Conservation (phyloP, 2,888 invertebrate genomes). For the Agrilus mali region DNA sequence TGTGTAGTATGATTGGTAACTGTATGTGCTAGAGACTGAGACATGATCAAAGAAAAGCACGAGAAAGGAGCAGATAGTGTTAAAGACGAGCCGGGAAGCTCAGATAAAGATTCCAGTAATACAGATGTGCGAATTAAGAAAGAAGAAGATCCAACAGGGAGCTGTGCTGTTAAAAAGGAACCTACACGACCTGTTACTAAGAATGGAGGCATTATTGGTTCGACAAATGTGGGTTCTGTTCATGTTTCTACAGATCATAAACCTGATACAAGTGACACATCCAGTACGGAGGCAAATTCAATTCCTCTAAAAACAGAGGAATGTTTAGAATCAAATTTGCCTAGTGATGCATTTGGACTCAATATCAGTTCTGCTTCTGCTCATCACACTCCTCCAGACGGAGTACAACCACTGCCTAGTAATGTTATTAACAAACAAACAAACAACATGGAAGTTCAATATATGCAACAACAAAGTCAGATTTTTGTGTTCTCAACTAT, state of each 20-base stretch:
- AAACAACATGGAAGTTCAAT: conserved; percentile 72
- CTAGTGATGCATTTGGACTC: conserved; percentile 25
- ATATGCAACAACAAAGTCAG: conserved; percentile 93
- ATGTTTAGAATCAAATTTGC: conserved; percentile 28
- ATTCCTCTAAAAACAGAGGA: conserved; percentile 31
- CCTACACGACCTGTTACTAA: conserved; percentile 29
- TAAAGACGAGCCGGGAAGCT: conserved; percentile 34
- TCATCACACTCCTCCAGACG: conserved; percentile 40
- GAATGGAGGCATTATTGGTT: conserved; percentile 34
- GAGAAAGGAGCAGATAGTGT: conserved; percentile 34
- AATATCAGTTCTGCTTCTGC: conserved; percentile 23
- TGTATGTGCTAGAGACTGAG: conserved; percentile 26
- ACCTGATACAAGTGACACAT: conserved; percentile 23
- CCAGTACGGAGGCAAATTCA: conserved; percentile 15
- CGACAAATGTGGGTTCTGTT: conserved; percentile 33
- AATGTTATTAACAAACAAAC: conserved; percentile 70
- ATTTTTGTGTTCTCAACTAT: conserved; percentile 95
- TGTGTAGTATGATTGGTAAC: conserved; percentile 29
- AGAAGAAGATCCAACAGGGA: conserved; percentile 28
- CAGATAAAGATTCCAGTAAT: conserved; percentile 30
- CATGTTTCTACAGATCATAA: conserved; percentile 28
- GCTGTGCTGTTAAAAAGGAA: conserved; percentile 29
- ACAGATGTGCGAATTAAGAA: conserved; percentile 32
- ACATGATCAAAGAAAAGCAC: conserved; percentile 38
- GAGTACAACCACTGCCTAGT: conserved; percentile 60